Percentiles rank a stretch among this genome's conserved stretches.
Conservation (phyloP, 2,888 invertebrate species). For the Ophion ellenae region DNA sequence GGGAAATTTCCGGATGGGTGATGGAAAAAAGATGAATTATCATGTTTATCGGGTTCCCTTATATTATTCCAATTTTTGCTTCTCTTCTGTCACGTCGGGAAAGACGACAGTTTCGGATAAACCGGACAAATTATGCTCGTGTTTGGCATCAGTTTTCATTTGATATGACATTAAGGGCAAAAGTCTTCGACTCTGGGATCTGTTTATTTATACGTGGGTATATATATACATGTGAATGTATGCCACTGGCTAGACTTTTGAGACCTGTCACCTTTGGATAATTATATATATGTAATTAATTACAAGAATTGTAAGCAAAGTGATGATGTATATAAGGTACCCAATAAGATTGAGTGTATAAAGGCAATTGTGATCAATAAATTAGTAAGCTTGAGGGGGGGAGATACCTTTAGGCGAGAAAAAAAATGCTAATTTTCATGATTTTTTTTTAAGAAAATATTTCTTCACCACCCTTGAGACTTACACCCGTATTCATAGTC, state of each 20-base stretch:
- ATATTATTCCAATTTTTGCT: not conserved
- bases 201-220: not conserved
- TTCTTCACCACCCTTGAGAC: too few species aligned
- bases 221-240: constrained; percentile 2
- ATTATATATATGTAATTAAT: too few species aligned
- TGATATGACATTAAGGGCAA: constrained; percentile 32
- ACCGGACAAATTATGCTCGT: constrained; percentile 24
- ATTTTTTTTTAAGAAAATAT: too few species aligned
- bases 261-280: too few species aligned
- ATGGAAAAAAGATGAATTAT: not conserved
- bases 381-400: too few species aligned
- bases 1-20: not conserved
- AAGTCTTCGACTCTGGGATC: constrained; percentile 14
- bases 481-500: too few species aligned
- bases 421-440: too few species aligned
- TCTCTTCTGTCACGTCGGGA: not conserved
- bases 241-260: not conserved
- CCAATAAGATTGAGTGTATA: too few species aligned
- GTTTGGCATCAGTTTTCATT: constrained; percentile 43
- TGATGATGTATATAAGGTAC: too few species aligned
- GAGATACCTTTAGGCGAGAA: too few species aligned
- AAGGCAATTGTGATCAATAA: too few species aligned
- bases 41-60: constrained; percentile 16
- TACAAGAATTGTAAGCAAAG: too few species aligned
- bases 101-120: constrained; percentile 1